Base-by-base conservation (phyloP, 2,797 vertebrate species). In the Parauchenoglanis ngamensis region DNA sequence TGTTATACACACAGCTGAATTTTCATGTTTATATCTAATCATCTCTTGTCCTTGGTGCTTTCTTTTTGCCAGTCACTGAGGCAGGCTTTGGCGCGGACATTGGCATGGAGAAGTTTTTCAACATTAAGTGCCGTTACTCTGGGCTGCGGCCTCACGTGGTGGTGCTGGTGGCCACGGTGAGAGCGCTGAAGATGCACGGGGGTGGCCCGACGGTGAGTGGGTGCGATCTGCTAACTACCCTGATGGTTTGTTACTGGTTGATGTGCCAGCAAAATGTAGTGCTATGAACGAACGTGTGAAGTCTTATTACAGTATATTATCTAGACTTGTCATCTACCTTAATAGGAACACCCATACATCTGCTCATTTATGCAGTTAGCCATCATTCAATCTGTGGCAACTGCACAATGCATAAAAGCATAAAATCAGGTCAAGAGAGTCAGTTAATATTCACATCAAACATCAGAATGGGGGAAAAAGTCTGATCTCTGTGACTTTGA, bases 71-170 rank as follows among this genome's bases (percentile, higher is more conserved):
- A 99, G 98, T 99, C 92, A 99, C 98, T 0, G 98, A 99, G 94
- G 98, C 98, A 68, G 98, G 98, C 63, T 99, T 99, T 4, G 98
- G 98, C 57, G 98, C 98, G 8, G 98, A 99, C 90, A 99, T 99
- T n/a, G 98, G 98, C 84, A 99, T 99, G 98, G 98, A 99, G 91
- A 99, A 99, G 91, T 99, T 99, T 94, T 99, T 99, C 83, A 96
- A 99, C 92, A 99, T 99, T 90, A 99, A 99, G 92, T 99, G 98
- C 90, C 97, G 98, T 19, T 97, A 96, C 91, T 99, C 98, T 0
- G 97, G 97, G 63, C 95, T 99, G 87, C 95, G 95, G 85, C 98
- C 98, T n/a, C 97, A 99, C 0, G 98, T 98, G 85, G 98, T 99
- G 85, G 98, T 99, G 86, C 94, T 99, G 89, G 98, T 99, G 52